Conservation (phyloP, 92 coral and sea anemone species). For the Nematostella vectensis region DNA sequence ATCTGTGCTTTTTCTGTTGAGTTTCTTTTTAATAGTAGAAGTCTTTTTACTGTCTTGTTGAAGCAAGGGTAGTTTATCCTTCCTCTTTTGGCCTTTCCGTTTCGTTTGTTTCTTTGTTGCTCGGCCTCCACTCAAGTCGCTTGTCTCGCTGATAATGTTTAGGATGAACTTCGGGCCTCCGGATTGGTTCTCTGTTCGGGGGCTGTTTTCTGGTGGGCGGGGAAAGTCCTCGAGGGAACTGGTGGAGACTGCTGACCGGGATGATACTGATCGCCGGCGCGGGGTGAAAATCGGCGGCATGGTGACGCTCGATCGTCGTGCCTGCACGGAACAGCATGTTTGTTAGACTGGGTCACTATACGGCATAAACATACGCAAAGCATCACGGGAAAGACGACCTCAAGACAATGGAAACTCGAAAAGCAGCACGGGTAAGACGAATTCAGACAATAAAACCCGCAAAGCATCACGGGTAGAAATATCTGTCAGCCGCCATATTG, state of each 20-base stretch:
- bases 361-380: no score
- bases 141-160: background rate
- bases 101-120: background rate
- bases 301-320: background rate
- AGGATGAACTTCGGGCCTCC: background rate
- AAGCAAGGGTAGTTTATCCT: background rate
- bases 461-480: no score
- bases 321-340: no score
- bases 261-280: conserved; percentile 2
- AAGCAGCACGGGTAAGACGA: no score
- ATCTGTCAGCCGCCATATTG: no score
- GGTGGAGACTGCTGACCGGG: background rate
- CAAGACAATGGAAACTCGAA: no score
- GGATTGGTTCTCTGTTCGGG: background rate
- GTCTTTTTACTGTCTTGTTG: background rate
- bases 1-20: background rate
- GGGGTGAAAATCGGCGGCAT: background rate
- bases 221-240: background rate
- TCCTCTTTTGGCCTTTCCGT: background rate
- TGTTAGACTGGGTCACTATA: no score
- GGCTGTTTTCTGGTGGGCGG: background rate
- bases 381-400: no score
- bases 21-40: background rate
- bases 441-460: no score
- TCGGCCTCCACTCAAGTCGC: background rate